Conservation (phyloP, 2,888 invertebrate species). For the Hirtodrosophila duncani region DNA sequence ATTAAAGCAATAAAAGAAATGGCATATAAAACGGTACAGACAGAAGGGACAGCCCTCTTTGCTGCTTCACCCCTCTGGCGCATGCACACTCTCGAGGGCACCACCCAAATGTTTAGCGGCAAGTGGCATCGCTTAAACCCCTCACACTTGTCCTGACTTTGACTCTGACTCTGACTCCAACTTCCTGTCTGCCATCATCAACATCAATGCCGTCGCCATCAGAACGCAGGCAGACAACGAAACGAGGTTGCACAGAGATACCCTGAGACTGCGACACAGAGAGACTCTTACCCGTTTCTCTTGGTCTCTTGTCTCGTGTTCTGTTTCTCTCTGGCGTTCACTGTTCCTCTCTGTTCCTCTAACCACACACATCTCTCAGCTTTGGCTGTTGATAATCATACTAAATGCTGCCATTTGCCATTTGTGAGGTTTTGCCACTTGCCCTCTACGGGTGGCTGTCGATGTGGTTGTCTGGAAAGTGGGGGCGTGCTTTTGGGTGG, state of each 20-base stretch:
- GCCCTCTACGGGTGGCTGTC: constrained; percentile 43
- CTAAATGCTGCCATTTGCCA: constrained; percentile 74
- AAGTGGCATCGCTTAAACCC: constrained; percentile 32
- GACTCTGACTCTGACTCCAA: constrained; percentile 9
- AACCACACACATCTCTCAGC: constrained; percentile 20
- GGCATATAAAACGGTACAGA: constrained; percentile 66
- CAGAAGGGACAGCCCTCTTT: too few relatives aligned
- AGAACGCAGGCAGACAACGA: neutral
- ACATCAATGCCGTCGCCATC: constrained; percentile 54
- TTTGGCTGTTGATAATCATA: constrained; percentile 61
- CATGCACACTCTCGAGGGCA: constrained; percentile 34
- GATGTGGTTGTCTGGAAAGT: constrained; percentile 5
- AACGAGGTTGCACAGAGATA: constrained; percentile 5
- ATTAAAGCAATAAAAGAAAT: constrained; percentile 69
- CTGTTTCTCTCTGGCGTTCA: neutral
- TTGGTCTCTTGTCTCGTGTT: constrained; percentile 12
- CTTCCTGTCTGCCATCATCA: constrained; percentile 17
- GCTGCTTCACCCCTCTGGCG: too few relatives aligned
- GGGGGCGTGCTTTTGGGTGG: constrained; percentile 50
- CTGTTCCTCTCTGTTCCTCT: neutral
- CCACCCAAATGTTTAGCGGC: constrained; percentile 59
- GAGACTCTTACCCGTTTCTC: neutral
- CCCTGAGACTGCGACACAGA: neutral
- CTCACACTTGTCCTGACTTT: neutral
- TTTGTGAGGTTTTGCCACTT: constrained; percentile 74